Evolutionary conservation across 1,140 invertebrate genomes (phyloP).

Genomic region (Drosophila prosaltans): DNA sequence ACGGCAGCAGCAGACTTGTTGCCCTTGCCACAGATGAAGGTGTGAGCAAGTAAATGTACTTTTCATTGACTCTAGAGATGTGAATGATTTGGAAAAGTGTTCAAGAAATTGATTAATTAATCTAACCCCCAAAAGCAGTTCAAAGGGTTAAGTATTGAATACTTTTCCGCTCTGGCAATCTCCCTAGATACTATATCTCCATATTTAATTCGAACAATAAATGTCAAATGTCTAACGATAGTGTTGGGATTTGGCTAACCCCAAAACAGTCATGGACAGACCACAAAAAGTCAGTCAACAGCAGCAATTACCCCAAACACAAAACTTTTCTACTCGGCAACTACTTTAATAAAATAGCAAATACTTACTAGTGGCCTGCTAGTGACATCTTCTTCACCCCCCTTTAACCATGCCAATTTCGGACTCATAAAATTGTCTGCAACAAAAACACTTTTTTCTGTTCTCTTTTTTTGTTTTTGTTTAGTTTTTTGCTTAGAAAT

Average conservation of each 20-base stretch:
- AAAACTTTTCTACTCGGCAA: neutral
- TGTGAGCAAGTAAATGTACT: conserved; percentile 47
- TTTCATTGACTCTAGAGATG: conserved; percentile 48
- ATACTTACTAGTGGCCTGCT: conserved; percentile 38
- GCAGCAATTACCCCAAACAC: conserved; percentile 49
- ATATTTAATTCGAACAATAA: conserved; percentile 33
- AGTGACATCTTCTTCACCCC: conserved; percentile 40
- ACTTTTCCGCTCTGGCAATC: neutral
- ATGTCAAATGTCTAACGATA: conserved; percentile 40
- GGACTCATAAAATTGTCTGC: conserved; percentile 76
- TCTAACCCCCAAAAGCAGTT: neutral
- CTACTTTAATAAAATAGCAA: conserved; percentile 23
- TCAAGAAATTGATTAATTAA: conserved; percentile 44
- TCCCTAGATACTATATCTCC: neutral
- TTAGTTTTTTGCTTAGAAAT: conserved; percentile 16
- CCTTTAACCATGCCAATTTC: conserved; percentile 39
- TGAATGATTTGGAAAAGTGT: conserved; percentile 35
- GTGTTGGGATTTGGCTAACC: conserved; percentile 7
- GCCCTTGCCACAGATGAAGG: conserved; percentile 37
- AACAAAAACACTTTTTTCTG: conserved; percentile 39
- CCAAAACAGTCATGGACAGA: conserved; percentile 40
- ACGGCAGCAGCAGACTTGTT: conserved; percentile 13
- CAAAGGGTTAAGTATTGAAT: conserved; percentile 19
- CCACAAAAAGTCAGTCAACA: conserved; percentile 40
- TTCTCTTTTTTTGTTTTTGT: neutral